Evolutionary conservation across 2,797 vertebrate species (phyloP).

Genomic region (Malacoctenus gilli): DNA sequence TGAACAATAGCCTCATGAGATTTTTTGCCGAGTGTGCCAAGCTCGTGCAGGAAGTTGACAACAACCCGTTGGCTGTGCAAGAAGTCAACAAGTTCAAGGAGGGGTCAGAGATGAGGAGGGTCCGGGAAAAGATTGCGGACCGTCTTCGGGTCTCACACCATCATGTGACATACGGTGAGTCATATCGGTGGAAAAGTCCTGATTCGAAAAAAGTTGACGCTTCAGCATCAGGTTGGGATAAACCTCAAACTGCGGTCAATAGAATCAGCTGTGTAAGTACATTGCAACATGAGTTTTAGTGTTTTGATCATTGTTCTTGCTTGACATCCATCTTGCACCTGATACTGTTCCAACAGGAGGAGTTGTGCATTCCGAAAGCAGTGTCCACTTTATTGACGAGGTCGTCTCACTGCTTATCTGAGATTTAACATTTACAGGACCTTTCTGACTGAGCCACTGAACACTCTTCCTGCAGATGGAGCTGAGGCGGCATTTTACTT

Average conservation of each 20-base stretch:
- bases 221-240: neutral
- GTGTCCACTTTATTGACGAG: neutral
- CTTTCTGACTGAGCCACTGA: conserved; percentile 5
- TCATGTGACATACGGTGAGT: conserved; percentile 76
- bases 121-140: conserved; percentile 86
- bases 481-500: conserved; percentile 92
- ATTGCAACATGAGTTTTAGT: too few species aligned
- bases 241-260: too few species aligned
- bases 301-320: too few species aligned
- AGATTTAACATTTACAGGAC: too few species aligned
- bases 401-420: too few species aligned
- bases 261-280: too few species aligned
- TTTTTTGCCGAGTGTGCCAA: conserved; percentile 90
- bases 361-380: neutral
- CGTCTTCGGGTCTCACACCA: conserved; percentile 79
- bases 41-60: conserved; percentile 86
- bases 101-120: conserved; percentile 89
- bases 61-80: conserved; percentile 81
- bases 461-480: conserved; percentile 80
- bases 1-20: conserved; percentile 92
- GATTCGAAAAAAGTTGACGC: neutral
- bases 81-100: conserved; percentile 87
- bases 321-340: neutral
- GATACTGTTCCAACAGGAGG: neutral
- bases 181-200: too few species aligned